Evolutionary conservation across 2,113 vertebrate genomes (phyloP).

Genomic region (Cryptotis parvus): DNA sequence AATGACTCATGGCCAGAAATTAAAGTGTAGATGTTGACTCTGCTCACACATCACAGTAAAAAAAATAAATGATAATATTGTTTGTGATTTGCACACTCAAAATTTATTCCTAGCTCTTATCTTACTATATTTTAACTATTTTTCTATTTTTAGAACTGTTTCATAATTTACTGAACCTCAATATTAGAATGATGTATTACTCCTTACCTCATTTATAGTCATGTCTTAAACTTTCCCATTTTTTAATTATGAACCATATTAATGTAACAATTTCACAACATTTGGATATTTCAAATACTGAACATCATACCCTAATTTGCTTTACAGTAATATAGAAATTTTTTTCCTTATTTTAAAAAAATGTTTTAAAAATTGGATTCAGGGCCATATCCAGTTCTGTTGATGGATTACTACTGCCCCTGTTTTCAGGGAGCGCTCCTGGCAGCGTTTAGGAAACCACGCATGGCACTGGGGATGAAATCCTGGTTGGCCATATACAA

Average conservation of each 20-base stretch:
- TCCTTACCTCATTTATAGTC: not conserved
- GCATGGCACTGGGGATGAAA: too few species aligned
- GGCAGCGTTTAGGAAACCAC: too few species aligned
- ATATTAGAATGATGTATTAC: not conserved
- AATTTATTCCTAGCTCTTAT: not conserved
- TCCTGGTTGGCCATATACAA: too few species aligned
- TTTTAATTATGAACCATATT: constrained; percentile 1
- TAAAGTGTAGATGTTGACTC: not conserved
- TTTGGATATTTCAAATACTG: constrained; percentile 17
- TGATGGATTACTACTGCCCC: too few species aligned
- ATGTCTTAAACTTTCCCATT: not conserved
- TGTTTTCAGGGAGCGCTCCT: too few species aligned
- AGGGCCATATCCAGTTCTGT: too few species aligned
- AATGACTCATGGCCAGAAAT: constrained; percentile 40
- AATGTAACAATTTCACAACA: constrained; percentile 1
- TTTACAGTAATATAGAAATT: not conserved
- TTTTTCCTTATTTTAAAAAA: not conserved
- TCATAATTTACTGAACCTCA: not conserved
- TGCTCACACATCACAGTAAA: constrained; percentile 19
- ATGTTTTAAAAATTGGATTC: too few species aligned
- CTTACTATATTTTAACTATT: constrained; percentile 43
- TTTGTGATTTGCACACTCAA: constrained; percentile 38
- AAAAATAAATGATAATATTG: not conserved
- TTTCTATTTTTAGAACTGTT: constrained; percentile 28
- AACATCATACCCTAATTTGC: not conserved